These are phyloP conservation scores for Deroptyus accipitrinus DNA, from an alignment of 2,113 vertebrate genomes.

Conservation along the genomic window DNA sequence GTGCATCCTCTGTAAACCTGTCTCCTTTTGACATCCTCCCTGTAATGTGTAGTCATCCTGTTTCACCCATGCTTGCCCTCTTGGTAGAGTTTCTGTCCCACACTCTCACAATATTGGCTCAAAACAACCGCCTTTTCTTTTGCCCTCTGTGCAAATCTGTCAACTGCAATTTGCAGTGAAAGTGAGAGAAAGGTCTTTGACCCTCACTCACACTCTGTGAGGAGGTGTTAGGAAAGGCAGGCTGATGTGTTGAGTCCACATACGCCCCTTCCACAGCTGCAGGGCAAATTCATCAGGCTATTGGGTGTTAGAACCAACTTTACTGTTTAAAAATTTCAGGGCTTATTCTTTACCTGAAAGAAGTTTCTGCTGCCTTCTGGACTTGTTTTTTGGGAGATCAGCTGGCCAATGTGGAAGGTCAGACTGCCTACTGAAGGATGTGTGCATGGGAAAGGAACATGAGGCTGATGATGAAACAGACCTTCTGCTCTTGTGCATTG, in stretches of 20 bases:
- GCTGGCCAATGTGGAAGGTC: background rate
- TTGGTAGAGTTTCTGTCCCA: background rate
- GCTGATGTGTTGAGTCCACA: background rate
- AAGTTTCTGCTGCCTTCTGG: background rate
- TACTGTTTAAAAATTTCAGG: background rate
- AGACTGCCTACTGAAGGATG: background rate
- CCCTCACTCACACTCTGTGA: background rate
- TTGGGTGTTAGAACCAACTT: background rate
- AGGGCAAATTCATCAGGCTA: background rate
- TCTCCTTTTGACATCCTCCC: background rate
- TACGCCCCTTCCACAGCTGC: background rate
- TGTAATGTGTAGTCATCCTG: background rate
- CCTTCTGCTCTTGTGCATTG: background rate
- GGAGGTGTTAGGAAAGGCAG: background rate
- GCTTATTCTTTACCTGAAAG: background rate
- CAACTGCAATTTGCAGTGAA: background rate
- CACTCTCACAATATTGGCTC: background rate
- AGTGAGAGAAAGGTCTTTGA: background rate
- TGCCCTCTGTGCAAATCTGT: background rate
- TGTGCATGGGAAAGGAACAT: rapidly evolving
- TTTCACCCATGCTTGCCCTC: background rate
- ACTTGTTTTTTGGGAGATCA: background rate
- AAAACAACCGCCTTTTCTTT: background rate
- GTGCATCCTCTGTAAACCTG: background rate
- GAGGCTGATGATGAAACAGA: background rate